Base-by-base conservation (phyloP, 2,888 invertebrate species). In the Pycnomerus fuliginosus region DNA sequence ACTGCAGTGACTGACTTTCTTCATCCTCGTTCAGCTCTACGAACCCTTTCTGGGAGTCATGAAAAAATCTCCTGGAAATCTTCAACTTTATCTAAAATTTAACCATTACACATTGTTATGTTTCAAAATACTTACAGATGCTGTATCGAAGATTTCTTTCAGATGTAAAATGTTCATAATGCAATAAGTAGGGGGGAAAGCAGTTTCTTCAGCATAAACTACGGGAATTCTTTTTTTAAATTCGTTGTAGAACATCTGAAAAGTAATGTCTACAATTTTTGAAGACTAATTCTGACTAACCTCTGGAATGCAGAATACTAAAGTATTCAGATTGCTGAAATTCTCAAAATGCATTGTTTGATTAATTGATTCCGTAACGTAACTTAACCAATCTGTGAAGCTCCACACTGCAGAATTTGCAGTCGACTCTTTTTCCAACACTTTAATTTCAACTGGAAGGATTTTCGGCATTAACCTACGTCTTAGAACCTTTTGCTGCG, bases 291-390 rank as follows among this genome's bases (percentile, higher is more conserved):
- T 10, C 11, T 39, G 10, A 52, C 65, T 62, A 60, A 80, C 78
- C 67, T 83, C 81, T 4, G 85, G 85, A 24, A 84, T 81, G 64
- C 83, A 83, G 65, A 87, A 87, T 7, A 79, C 79, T 14, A 86
- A 72, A 0, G 82, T 79, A 20, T 85, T 80, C 4, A 83, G 80
- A 57, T 78, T 79, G 41, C 83, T 82, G 61, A 77, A 75, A 58
- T 81, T 80, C 56, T 82, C 83, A 63, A 81, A 84, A 64, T 82
- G 83, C 79, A 89, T 82, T 8, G 83, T 79, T 52, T 82, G 82
- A 70, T 89, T 89, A 36, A 90, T 83, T 14, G 83, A 74, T 65
- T 90, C 89, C 5, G 87, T 87, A 8, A 87, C 82, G 59, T 85
- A 83, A 1, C 83, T 80, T 28, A 89, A 71, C 89, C 90, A 90